Evolutionary conservation across 2,888 invertebrate species (phyloP), one percentile per base, ranked within the genome.

Genomic region (Platypus cylindrus): DNA sequence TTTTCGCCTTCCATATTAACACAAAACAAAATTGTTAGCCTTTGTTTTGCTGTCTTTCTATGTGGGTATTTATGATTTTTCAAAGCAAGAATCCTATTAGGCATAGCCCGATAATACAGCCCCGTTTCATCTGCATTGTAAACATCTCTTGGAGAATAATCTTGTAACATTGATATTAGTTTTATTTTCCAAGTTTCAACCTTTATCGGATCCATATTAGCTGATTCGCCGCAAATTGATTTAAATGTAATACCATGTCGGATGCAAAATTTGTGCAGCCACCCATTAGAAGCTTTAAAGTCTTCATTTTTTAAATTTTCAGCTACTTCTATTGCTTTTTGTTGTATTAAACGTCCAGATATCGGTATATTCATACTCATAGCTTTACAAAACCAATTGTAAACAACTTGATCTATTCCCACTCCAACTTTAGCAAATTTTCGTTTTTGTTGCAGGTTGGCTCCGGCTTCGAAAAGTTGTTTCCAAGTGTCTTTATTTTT

Each of bases 11-110:
- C n/a, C n/a, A 41, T 38, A 35, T 36, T 44, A 17, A 14, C 31
- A 27, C 39, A 42, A 14, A 37, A 32, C 17, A 42, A 35, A 39
- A 42, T 36, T 30, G 39, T 42, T n/a, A 43, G 9, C 15, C 31
- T 17, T 32, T 38, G 28, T 36, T 44, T 34, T 32, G 30, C 35
- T 23, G 26, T 36, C 38, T 22, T 36, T 44, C 32, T 30, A 26
- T 33, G 30, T 12, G 25, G 2, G 25, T 24, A 41, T 3, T 25
- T 31, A 9, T 37, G 28, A 36, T 30, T 30, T 30, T 30, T 30
- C 20, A n/a, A n/a, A n/a, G n/a, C n/a, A n/a, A n/a, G n/a, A n/a
- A n/a, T n/a, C n/a, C n/a, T n/a, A n/a, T n/a, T 5, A 17, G 31
- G 36, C 30, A 30, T 20, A 3, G 30, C 30, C 5, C 13, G 20